phyloP scores from a whole-genome alignment of 2,113 vertebrate species.

The Dendrocopos noguchii region DNA sequence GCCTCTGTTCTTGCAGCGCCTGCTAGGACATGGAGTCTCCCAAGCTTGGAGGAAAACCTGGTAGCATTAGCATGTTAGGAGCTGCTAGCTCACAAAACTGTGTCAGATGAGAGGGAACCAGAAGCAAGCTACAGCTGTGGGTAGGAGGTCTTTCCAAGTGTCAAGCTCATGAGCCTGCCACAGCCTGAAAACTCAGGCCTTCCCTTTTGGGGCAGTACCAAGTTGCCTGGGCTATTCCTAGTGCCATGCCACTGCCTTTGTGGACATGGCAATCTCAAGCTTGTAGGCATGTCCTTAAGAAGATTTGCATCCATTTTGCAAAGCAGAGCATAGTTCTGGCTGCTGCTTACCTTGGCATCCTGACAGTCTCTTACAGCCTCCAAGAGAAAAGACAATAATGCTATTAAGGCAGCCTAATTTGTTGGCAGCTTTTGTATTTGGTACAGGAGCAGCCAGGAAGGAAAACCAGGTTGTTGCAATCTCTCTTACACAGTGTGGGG shows the following conservation, averaged over 20 bases:
- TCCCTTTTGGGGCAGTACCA: not conserved
- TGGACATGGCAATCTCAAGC: not conserved
- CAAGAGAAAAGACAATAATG: constrained; percentile 22
- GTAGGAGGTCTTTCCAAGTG: not conserved
- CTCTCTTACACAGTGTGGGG: not conserved
- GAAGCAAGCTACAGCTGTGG: not conserved
- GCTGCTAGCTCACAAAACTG: not conserved
- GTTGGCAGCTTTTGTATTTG: constrained; percentile 50
- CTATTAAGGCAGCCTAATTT: constrained; percentile 49
- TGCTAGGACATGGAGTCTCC: not conserved
- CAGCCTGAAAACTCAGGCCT: not conserved
- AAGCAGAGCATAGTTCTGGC: constrained; percentile 18
- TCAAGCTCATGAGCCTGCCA: not conserved
- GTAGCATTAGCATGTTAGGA: not conserved
- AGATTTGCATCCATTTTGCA: not conserved
- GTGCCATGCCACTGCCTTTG: not conserved
- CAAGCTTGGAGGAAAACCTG: not conserved
- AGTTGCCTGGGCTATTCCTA: not conserved
- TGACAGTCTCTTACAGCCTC: constrained; percentile 20
- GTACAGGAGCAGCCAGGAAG: not conserved
- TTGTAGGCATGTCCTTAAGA: constrained; percentile 15
- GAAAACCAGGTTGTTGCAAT: constrained; percentile 9
- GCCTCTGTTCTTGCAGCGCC: not conserved
- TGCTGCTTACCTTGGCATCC: constrained; percentile 20
- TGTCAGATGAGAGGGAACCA: not conserved